A percentile compares a stretch with the other conserved stretches of the same genome.
Evolutionary conservation across 2,888 invertebrate genomes (phyloP).

Genomic region (Cryptops parisi): DNA sequence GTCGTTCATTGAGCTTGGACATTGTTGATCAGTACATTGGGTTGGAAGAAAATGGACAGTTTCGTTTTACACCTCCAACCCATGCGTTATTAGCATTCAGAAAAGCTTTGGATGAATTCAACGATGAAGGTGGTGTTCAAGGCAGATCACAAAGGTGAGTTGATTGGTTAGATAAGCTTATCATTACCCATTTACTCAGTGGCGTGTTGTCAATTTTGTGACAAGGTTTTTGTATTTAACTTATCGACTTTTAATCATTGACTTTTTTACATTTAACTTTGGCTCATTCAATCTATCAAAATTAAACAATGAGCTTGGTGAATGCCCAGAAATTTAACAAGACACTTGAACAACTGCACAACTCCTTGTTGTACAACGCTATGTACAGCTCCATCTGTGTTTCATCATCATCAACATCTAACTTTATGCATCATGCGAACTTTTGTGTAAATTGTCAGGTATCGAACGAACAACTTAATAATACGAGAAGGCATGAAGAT

Average conservation of each 20-base stretch:
- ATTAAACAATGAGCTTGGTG: too few species aligned
- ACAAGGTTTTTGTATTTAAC: neutral
- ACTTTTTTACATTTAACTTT: neutral
- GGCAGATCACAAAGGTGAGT: constrained; percentile 29
- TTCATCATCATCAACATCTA: too few species aligned
- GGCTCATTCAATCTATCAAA: too few species aligned
- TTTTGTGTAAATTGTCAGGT: too few species aligned
- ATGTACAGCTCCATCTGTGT: too few species aligned
- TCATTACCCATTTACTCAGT: too few species aligned
- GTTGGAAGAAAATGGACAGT: constrained; percentile 34
- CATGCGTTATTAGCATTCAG: constrained; percentile 35
- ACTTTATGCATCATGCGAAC: too few species aligned
- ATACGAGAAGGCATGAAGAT: constrained; percentile 32
- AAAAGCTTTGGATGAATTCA: constrained; percentile 32
- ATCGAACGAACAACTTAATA: constrained; percentile 30
- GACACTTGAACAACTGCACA: too few species aligned
- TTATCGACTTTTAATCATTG: neutral
- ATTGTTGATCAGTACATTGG: constrained; percentile 33
- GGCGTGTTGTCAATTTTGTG: too few species aligned
- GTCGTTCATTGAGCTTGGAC: constrained; percentile 32
- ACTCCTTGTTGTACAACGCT: too few species aligned
- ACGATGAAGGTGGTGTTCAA: constrained; percentile 32
- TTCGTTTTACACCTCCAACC: constrained; percentile 38
- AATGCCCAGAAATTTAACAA: too few species aligned
- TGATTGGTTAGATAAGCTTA: too few species aligned